Evolutionary conservation across 1,140 invertebrate species (phyloP).

Genomic region (Tetramorium simillimum): DNA sequence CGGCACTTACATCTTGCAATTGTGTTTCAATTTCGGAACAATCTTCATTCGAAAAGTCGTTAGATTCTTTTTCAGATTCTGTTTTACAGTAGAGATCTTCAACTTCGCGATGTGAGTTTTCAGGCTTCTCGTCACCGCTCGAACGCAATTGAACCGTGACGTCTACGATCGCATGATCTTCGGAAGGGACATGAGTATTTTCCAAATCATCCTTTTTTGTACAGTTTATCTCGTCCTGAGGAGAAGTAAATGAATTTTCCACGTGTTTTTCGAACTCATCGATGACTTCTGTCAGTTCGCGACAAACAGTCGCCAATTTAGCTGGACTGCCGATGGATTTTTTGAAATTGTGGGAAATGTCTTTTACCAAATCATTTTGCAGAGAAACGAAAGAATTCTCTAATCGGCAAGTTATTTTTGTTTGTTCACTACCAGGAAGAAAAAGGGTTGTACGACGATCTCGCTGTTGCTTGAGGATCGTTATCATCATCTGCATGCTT

Average conservation of each 20-base stretch:
- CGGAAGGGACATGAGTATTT: background rate
- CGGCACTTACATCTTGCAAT: background rate
- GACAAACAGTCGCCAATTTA: background rate
- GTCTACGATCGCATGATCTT: background rate
- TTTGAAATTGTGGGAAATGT: background rate
- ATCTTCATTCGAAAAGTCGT: background rate
- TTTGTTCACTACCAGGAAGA: background rate
- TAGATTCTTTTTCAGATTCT: background rate
- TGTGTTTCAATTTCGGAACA: background rate
- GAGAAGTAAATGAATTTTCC: background rate
- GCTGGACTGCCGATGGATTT: background rate
- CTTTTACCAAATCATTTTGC: background rate
- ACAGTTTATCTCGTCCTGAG: background rate
- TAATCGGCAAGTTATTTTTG: background rate
- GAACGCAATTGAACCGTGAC: background rate
- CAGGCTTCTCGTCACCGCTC: background rate
- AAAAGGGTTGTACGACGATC: no score
- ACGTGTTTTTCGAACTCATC: background rate
- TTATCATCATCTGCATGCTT: constrained; percentile 10
- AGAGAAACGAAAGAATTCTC: background rate
- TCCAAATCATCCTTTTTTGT: background rate
- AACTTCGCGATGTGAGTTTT: background rate
- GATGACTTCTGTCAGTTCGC: background rate
- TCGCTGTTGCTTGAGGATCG: background rate
- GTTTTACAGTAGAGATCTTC: background rate